Evolutionary conservation across 2,113 vertebrate genomes (phyloP).

Genomic region (Phrynocephalus versicolor): DNA sequence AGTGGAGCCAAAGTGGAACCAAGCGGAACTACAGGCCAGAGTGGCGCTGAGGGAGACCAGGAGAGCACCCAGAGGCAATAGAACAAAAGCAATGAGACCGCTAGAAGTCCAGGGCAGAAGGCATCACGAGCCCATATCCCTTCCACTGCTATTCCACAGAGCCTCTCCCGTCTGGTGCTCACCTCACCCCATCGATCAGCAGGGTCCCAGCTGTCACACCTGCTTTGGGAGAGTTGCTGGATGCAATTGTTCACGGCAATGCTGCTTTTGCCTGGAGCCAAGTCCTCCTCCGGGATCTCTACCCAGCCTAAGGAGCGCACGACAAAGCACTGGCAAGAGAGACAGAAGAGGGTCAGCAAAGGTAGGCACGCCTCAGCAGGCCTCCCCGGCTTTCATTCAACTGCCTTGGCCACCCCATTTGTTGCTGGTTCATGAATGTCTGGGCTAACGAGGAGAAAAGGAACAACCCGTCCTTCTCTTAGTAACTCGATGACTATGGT

Average conservation of each 20-base stretch:
- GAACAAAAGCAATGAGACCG: neutral
- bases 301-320: conserved; percentile 96
- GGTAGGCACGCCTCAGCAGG: too few relatives aligned
- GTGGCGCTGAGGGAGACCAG: too few relatives aligned
- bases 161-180: conserved; percentile 50
- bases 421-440: too few relatives aligned
- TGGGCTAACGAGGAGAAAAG: neutral
- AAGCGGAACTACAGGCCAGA: neutral
- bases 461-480: neutral
- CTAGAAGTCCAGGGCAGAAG: neutral
- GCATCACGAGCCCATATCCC: too few relatives aligned
- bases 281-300: conserved; percentile 94
- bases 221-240: conserved; percentile 91
- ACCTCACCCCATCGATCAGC: conserved; percentile 85
- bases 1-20: neutral
- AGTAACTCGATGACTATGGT: neutral
- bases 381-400: neutral
- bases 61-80: neutral
- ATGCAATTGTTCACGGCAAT: conserved; percentile 95
- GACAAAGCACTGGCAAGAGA: conserved; percentile 84
- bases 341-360: neutral
- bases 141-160: neutral
- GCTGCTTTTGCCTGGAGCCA: conserved; percentile 94
- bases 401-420: neutral
- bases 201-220: conserved; percentile 75